Evolutionary conservation across 2,888 invertebrate genomes (phyloP).

Genomic region (Smittia aterrima): DNA sequence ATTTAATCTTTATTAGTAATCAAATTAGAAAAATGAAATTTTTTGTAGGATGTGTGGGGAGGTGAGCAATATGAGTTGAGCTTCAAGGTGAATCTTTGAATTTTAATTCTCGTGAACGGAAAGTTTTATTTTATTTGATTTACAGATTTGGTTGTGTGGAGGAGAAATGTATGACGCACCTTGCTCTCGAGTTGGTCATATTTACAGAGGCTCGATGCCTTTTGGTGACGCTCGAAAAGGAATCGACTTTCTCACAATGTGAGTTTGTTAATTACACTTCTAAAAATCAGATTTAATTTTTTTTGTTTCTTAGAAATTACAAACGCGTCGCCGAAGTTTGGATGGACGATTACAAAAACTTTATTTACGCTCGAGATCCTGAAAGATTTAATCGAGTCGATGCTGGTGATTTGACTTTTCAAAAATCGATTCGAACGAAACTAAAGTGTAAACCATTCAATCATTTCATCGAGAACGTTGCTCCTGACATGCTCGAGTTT

Average conservation of each 20-base stretch:
- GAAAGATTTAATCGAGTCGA: constrained; percentile 67
- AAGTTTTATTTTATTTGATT: constrained; percentile 52
- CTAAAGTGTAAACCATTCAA: constrained; percentile 87
- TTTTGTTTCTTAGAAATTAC: constrained; percentile 67
- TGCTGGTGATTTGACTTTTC: constrained; percentile 76
- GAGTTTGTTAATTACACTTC: background rate
- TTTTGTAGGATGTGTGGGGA: constrained; percentile 57
- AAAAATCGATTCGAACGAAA: constrained; percentile 68
- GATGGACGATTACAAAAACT: constrained; percentile 97
- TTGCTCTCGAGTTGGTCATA: constrained; percentile 89
- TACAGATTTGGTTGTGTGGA: constrained; percentile 87
- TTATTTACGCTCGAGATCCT: constrained; percentile 76
- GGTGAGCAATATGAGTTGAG: constrained; percentile 94
- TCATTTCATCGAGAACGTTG: constrained; percentile 92
- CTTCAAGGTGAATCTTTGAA: constrained; percentile 68
- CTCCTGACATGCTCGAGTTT: constrained; percentile 57
- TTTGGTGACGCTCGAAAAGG: constrained; percentile 82
- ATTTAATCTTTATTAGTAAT: too few species aligned
- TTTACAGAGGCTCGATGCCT: constrained; percentile 81
- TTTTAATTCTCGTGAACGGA: too few species aligned
- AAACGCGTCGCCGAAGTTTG: constrained; percentile 92
- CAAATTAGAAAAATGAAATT: too few species aligned
- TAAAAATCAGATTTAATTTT: background rate
- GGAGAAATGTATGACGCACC: constrained; percentile 89
- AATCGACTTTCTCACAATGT: constrained; percentile 24